Conservation (phyloP, 2,888 invertebrate genomes). For the Plagodis pulveraria region DNA sequence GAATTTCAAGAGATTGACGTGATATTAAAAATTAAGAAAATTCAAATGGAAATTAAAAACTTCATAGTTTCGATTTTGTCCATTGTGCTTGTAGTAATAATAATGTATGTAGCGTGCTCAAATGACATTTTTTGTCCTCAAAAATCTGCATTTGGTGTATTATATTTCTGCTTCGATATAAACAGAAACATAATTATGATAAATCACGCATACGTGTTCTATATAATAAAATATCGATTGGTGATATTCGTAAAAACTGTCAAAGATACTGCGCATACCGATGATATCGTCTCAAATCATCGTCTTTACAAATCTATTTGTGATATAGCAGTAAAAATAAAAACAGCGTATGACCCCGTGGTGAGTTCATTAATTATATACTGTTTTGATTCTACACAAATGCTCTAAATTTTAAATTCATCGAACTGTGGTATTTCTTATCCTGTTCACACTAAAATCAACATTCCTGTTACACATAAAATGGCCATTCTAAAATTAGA, state of each 20-base stretch:
- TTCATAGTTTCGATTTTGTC: not conserved
- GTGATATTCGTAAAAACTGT: not conserved
- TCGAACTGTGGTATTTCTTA: no score
- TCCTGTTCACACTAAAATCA: no score
- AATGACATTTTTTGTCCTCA: not conserved
- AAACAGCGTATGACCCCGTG: not conserved
- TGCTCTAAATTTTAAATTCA: no score
- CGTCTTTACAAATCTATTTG: not conserved
- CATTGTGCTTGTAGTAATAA: not conserved
- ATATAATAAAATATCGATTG: not conserved
- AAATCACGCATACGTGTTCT: not conserved
- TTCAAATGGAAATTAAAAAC: not conserved
- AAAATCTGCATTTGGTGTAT: not conserved
- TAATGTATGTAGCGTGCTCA: not conserved
- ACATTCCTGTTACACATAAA: no score
- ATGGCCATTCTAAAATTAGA: no score
- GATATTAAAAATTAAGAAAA: not conserved
- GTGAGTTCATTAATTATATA: not conserved
- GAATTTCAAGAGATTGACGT: not conserved
- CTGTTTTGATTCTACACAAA: no score
- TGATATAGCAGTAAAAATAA: not conserved
- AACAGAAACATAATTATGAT: not conserved
- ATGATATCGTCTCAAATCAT: not conserved
- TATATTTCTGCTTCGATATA: no score
- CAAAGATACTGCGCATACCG: not conserved